Conservation (phyloP, 1,140 invertebrate species). For the Drosophila lacertosa region DNA sequence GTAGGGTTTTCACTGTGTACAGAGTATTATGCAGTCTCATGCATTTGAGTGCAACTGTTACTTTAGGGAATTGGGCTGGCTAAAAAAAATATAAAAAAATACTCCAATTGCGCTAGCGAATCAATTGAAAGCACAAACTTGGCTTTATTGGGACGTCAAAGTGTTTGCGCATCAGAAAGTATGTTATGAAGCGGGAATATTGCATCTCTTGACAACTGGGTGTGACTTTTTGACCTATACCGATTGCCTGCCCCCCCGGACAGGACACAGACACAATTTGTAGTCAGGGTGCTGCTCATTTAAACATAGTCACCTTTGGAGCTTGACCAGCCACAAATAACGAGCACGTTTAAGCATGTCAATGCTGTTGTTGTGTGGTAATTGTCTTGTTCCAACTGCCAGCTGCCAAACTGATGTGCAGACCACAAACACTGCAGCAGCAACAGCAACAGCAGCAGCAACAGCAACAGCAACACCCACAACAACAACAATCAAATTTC, state of each 20-base stretch:
- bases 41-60: too few relatives aligned
- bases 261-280: slow-evolving; percentile 57
- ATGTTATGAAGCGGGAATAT: slow-evolving; percentile 25
- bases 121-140: slow-evolving; percentile 11
- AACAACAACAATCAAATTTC: slow-evolving; percentile 41
- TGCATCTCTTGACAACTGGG: slow-evolving; percentile 7
- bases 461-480: slow-evolving; percentile 20
- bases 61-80: neutral
- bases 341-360: slow-evolving; percentile 65
- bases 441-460: slow-evolving; percentile 20
- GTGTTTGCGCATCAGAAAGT: slow-evolving; percentile 13
- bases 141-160: neutral
- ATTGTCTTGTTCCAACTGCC: slow-evolving; percentile 31
- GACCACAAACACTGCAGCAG: slow-evolving; percentile 32
- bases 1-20: too few relatives aligned
- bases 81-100: neutral
- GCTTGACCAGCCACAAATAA: slow-evolving; percentile 12
- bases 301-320: slow-evolving; percentile 17
- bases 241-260: slow-evolving; percentile 15
- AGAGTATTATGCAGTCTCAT: too few relatives aligned
- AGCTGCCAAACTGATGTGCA: slow-evolving; percentile 64
- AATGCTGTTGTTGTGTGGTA: slow-evolving; percentile 30
- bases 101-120: slow-evolving; percentile 12
- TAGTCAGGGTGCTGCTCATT: neutral
- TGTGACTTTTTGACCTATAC: slow-evolving; percentile 33